Conservation (phyloP, 2,797 vertebrate genomes). For the Malurus leucopterus region DNA sequence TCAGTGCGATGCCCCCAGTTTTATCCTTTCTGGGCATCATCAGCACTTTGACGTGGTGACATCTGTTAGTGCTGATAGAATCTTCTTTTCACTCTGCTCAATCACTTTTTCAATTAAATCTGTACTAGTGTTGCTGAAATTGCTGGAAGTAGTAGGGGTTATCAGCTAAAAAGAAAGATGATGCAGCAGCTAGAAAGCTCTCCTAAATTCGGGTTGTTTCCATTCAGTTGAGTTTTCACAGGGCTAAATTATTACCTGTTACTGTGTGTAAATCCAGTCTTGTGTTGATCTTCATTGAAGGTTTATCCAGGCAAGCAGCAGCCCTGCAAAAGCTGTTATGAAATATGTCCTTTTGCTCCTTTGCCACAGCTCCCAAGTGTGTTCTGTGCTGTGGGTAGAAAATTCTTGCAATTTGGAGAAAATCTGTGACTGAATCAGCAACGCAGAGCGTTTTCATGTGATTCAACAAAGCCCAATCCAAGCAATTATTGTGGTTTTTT, state of each 20-base stretch:
- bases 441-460: accelerated
- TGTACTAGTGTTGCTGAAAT: background rate
- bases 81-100: background rate
- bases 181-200: background rate
- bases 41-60: background rate
- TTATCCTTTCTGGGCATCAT: background rate
- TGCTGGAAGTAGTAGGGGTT: background rate
- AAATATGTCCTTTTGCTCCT: background rate
- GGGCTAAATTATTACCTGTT: background rate
- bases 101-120: background rate
- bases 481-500: background rate
- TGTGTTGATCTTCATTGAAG: background rate
- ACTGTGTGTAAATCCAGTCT: background rate
- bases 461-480: background rate
- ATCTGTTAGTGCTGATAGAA: background rate
- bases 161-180: background rate
- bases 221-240: background rate
- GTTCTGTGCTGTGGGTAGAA: background rate
- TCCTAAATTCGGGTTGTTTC: background rate
- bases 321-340: background rate
- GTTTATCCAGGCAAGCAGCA: background rate
- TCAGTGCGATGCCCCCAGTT: background rate
- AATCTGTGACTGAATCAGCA: background rate
- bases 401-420: background rate
- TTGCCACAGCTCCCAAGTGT: background rate